Conservation (phyloP, 1,140 invertebrate species). For the Oncopeltus fasciatus region DNA sequence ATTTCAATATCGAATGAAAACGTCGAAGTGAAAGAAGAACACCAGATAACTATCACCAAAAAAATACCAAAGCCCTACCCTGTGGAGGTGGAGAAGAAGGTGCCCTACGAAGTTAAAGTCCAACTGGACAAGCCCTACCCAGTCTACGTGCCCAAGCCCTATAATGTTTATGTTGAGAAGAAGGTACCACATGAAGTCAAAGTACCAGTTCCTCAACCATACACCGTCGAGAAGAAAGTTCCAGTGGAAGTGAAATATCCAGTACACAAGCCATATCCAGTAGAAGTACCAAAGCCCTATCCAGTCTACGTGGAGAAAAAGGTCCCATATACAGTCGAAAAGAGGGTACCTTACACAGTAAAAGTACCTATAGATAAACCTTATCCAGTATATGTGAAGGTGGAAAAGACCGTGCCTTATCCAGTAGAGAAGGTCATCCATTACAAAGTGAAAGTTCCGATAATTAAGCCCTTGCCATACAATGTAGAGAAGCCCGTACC, state of each 20-base stretch:
- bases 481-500: constrained; percentile 59
- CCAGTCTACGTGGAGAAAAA: constrained; percentile 27
- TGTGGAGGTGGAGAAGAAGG: constrained; percentile 28
- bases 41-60: constrained; percentile 14
- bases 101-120: constrained; percentile 49
- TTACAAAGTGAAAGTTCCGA: constrained; percentile 44
- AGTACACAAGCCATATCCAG: constrained; percentile 58
- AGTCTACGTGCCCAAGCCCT: constrained; percentile 31
- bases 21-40: too few species aligned
- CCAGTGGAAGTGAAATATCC: constrained; percentile 32
- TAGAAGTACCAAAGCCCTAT: constrained; percentile 46
- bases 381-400: constrained; percentile 38
- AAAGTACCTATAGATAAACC: constrained; percentile 51
- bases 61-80: constrained; percentile 33
- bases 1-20: too few species aligned
- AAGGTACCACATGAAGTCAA: background rate
- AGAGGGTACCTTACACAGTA: constrained; percentile 51
- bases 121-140: constrained; percentile 42
- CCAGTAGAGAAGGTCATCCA: constrained; percentile 42
- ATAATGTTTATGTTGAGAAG: constrained; percentile 29
- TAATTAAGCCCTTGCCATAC: constrained; percentile 35
- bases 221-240: constrained; percentile 45
- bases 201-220: constrained; percentile 28
- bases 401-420: constrained; percentile 38
- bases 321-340: constrained; percentile 51